Conservation (phyloP, 2,888 invertebrate species). For the Acanthosepion pharaonis region DNA sequence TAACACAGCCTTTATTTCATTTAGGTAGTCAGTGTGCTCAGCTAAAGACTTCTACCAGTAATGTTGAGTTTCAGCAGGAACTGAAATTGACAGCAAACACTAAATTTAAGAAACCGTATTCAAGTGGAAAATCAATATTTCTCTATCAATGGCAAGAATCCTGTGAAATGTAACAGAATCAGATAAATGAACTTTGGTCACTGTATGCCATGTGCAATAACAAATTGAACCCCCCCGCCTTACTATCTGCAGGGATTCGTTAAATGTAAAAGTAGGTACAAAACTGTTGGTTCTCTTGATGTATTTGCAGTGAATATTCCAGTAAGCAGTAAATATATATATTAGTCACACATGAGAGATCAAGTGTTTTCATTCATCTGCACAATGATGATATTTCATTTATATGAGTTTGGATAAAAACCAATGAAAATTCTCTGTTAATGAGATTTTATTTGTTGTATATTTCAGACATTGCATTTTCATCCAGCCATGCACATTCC, state of each 20-base stretch:
- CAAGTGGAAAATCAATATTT: background rate
- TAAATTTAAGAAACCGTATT: background rate
- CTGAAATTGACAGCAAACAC: slow-evolving; percentile 17
- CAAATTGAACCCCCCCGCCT: background rate
- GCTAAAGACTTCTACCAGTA: background rate
- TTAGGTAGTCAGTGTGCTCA: background rate
- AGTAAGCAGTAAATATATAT: background rate
- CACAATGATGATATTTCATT: too few relatives aligned
- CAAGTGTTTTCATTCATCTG: too few relatives aligned
- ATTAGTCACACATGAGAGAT: too few relatives aligned
- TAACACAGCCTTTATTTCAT: background rate
- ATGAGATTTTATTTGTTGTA: too few relatives aligned
- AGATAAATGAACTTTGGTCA: background rate
- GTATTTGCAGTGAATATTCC: background rate
- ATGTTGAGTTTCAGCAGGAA: slow-evolving; percentile 3
- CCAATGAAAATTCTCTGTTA: too few relatives aligned
- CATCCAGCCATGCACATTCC: too few relatives aligned
- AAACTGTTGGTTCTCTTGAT: background rate
- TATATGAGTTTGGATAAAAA: too few relatives aligned
- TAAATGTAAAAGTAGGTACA: background rate
- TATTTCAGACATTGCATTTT: too few relatives aligned
- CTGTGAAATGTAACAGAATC: background rate
- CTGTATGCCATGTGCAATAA: background rate
- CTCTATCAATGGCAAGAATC: background rate
- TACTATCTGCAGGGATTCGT: background rate